These are phyloP conservation scores for Pollenia amentaria DNA, from an alignment of 2,888 invertebrate species.

Conservation along the genomic window DNA sequence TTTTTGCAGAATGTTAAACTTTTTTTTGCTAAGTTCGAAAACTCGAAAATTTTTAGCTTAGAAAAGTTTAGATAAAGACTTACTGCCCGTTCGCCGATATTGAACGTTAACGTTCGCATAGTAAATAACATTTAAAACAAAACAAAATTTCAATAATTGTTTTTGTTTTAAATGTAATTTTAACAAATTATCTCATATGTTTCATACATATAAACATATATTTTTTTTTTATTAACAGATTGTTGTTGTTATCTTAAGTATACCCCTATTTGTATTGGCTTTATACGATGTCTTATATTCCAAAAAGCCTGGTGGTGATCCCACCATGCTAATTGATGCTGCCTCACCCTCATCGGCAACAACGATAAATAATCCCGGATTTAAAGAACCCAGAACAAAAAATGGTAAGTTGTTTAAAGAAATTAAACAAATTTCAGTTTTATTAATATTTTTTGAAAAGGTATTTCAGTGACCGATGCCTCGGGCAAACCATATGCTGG, in stretches of 20 bases:
- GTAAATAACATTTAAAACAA: neutral
- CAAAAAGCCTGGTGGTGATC: slow-evolving; percentile 91
- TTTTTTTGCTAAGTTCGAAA: too few species aligned
- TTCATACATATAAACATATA: neutral
- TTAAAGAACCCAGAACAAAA: slow-evolving; percentile 89
- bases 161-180: neutral
- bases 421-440: neutral
- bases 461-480: slow-evolving; percentile 94
- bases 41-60: too few species aligned
- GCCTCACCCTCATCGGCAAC: slow-evolving; percentile 87
- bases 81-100: too few species aligned
- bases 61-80: too few species aligned
- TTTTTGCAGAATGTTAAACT: too few species aligned
- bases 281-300: slow-evolving; percentile 93
- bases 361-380: slow-evolving; percentile 94
- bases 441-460: slow-evolving; percentile 82
- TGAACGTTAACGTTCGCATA: too few species aligned
- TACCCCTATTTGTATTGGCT: slow-evolving; percentile 90
- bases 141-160: neutral
- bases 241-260: slow-evolving; percentile 90
- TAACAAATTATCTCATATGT: too few species aligned
- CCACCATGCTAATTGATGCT: slow-evolving; percentile 87
- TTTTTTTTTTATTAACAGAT: slow-evolving; percentile 87
- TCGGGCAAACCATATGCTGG: slow-evolving; percentile 92
- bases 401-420: slow-evolving; percentile 77